phyloP scores from a whole-genome alignment of 92 coral and sea anemone genomes.

The Bergia sp. region DNA sequence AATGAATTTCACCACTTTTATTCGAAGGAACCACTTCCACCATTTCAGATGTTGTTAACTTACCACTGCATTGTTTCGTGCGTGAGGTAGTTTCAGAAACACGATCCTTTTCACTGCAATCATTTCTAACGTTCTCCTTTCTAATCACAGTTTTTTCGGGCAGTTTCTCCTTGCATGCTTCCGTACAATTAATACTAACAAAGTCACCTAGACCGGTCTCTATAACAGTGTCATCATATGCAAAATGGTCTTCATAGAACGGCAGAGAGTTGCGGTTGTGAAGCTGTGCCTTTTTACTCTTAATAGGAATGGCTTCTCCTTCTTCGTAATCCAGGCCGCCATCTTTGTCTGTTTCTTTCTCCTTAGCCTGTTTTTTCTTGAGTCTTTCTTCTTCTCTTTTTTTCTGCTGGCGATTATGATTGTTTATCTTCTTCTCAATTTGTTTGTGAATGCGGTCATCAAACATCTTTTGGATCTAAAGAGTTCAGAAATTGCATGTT shows the following conservation, averaged over 20 bases:
- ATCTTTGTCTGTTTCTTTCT: not conserved
- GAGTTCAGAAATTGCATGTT: not conserved
- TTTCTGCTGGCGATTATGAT: conserved; percentile 16
- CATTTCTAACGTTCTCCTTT: not conserved
- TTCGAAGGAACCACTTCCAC: not conserved
- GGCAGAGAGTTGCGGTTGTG: not conserved
- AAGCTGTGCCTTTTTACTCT: conserved; percentile 36
- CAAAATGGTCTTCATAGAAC: conserved; percentile 14
- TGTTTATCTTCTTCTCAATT: conserved; percentile 27
- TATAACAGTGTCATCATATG: not conserved
- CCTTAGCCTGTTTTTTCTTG: conserved; percentile 2
- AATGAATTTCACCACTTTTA: not conserved
- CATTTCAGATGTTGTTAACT: not conserved
- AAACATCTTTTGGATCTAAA: conserved; percentile 23
- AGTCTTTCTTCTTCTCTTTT: conserved; percentile 18
- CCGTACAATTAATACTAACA: not conserved
- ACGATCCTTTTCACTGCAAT: not conserved
- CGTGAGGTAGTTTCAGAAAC: not conserved
- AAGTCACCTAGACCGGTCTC: conserved; percentile 17
- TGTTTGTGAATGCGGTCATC: conserved; percentile 22
- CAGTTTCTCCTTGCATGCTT: not conserved
- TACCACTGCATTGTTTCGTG: not conserved
- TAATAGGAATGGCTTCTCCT: conserved; percentile 33
- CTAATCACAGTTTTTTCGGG: not conserved
- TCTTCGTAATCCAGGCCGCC: not conserved